These are phyloP conservation scores for Malurus splendens DNA, from an alignment of 2,797 vertebrate species.

Conservation along the genomic window DNA sequence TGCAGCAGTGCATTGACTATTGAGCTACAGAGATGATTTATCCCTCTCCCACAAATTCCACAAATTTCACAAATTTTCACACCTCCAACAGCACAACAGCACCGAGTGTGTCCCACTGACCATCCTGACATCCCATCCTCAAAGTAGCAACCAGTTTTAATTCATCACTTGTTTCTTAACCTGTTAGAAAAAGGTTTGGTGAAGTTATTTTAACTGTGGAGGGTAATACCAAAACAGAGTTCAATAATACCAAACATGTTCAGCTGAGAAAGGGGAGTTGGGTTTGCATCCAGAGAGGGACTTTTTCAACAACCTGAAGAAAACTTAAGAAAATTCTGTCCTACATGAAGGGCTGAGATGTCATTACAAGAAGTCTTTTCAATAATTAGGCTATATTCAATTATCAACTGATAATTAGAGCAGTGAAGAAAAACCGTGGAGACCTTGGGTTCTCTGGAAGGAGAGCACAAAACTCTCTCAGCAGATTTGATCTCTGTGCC, in stretches of 20 bases:
- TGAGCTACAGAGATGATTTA: background rate
- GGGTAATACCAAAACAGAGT: background rate
- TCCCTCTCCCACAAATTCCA: background rate
- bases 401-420: background rate
- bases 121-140: background rate
- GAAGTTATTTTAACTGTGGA: background rate
- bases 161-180: background rate
- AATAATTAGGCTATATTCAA: background rate
- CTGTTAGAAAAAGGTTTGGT: background rate
- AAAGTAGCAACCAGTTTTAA: background rate
- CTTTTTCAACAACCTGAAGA: background rate
- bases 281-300: background rate
- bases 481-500: background rate
- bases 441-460: background rate
- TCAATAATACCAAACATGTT: background rate
- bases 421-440: background rate
- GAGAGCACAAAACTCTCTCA: background rate
- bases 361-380: background rate
- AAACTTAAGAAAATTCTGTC: background rate
- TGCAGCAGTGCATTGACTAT: background rate
- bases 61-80: background rate
- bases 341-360: background rate
- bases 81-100: background rate
- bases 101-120: background rate
- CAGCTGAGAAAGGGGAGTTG: background rate